phyloP scores from a whole-genome alignment of 2,113 vertebrate genomes.

The Xyrauchen texanus region DNA sequence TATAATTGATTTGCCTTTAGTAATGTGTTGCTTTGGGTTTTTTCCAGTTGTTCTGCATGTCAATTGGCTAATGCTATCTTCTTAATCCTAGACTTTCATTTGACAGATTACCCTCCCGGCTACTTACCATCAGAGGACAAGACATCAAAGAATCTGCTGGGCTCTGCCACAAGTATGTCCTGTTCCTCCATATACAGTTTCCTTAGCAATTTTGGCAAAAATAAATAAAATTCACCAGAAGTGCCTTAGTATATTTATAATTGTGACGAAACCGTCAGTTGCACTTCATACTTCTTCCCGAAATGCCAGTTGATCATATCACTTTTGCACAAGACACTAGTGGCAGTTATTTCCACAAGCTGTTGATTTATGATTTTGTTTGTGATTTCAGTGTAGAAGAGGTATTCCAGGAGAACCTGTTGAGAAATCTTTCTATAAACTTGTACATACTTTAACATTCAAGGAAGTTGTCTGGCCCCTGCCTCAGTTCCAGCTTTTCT shows the following conservation, averaged over 20 bases:
- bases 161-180: constrained; percentile 94
- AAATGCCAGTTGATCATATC: too few species aligned
- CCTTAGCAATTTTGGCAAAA: too few species aligned
- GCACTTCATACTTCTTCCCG: too few species aligned
- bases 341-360: background rate
- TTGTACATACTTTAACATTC: background rate
- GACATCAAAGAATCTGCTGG: constrained; percentile 92
- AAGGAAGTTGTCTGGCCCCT: background rate
- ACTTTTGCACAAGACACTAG: too few species aligned
- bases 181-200: background rate
- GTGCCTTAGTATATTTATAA: too few species aligned
- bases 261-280: too few species aligned
- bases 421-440: background rate
- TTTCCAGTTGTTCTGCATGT: too few species aligned
- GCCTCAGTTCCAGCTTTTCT: background rate
- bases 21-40: too few species aligned
- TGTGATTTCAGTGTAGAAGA: background rate
- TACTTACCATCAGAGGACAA: constrained; percentile 91
- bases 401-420: background rate
- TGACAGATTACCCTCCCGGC: constrained; percentile 88
- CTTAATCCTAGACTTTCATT: constrained; percentile 46
- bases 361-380: background rate
- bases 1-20: too few species aligned
- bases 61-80: constrained; percentile 41
- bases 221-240: too few species aligned